Conservation (phyloP, 2,888 invertebrate species). For the Psococerastis gibbosa region DNA sequence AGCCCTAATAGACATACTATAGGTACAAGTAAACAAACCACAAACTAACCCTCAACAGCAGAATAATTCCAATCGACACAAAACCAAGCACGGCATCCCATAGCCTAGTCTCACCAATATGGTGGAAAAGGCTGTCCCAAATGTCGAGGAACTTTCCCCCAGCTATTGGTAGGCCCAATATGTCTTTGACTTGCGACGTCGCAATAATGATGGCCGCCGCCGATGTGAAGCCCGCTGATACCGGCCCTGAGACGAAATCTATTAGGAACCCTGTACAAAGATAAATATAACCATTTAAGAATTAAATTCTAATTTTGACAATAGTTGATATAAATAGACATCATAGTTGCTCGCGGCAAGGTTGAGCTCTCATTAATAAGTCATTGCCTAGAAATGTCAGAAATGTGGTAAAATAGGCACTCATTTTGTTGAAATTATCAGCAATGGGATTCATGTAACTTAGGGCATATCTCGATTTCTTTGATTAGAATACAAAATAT, state of each 20-base stretch:
- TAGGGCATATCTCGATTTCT: too few species aligned
- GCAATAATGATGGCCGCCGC: slow-evolving; percentile 69
- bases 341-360: too few species aligned
- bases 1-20: too few species aligned
- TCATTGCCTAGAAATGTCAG: too few species aligned
- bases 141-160: slow-evolving; percentile 52
- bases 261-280: slow-evolving; percentile 48
- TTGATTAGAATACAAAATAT: too few species aligned
- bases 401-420: too few species aligned
- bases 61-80: slow-evolving; percentile 44
- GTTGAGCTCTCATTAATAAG: too few species aligned
- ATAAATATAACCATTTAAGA: too few species aligned
- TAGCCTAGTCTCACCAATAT: slow-evolving; percentile 45
- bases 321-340: neutral
- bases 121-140: slow-evolving; percentile 48
- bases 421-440: too few species aligned
- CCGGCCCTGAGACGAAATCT: slow-evolving; percentile 71
- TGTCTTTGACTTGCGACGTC: slow-evolving; percentile 58
- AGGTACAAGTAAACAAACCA: neutral
- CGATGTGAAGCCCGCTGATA: slow-evolving; percentile 61
- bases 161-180: slow-evolving; percentile 45
- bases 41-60: slow-evolving; percentile 43
- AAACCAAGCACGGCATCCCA: slow-evolving; percentile 53
- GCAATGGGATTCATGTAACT: too few species aligned
- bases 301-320: neutral